Evolutionary conservation across 2,797 vertebrate genomes (phyloP), one percentile per base, ranked within the genome.

Genomic region (Enteromius afrohamiltoni): DNA sequence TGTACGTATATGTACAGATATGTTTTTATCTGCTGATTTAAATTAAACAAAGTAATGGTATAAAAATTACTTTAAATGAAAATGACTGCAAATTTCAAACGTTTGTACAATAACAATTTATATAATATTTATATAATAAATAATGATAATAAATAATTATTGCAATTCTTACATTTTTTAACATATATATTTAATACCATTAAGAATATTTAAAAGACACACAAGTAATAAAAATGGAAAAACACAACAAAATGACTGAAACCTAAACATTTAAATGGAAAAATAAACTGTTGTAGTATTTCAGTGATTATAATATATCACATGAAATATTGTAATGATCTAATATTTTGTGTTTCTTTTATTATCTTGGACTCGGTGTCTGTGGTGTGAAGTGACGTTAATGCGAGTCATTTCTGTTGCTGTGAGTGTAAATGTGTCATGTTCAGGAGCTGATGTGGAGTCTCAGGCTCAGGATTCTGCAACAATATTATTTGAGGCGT

Each of bases 401-500:
- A n/a, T n/a, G n/a, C n/a, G n/a, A n/a, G n/a, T 62, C 1, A 16
- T 62, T 60, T 60, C 23, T 60, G 23, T 60, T 26, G 58, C 23
- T 60, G 11, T 60, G 58, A 26, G 34, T 45, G 76, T 62, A 8
- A 23, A 11, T 65, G 68, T 83, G 51, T 26, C 26, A 55, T 45
- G 10, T 85, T 9, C 88, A 99, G 98, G 97, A 53, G 97, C 96
- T 0, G 91, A 96, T 75, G 95, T 96, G 74, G 90, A 93, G 85
- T 95, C 96, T 45, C 96, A 97, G 94, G 97, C 98, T 19, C 93
- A 94, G 70, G 97, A 99, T n/a, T 94, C 93, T 37, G 96, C 97
- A 45, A 96, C 97, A 29, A 88, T 99, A 80, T 89, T 99, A 85
- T 97, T 96, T 88, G 98, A 99, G 92, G 97, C 98, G 0, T 93